Conservation (phyloP, 2,113 vertebrate species). For the Lucifuga dentata region DNA sequence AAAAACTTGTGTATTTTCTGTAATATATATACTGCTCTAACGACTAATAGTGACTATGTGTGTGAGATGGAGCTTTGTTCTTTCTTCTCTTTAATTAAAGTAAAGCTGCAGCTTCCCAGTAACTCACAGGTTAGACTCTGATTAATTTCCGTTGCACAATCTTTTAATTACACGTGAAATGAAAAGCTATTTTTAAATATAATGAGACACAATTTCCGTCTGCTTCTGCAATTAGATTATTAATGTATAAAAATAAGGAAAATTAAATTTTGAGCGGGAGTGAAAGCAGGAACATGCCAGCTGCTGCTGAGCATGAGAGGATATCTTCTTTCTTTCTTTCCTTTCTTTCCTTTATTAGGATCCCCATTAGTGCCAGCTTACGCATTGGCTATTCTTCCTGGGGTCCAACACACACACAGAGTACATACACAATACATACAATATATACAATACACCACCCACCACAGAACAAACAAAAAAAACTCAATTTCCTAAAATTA, state of each 20-base stretch:
- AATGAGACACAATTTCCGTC: not conserved
- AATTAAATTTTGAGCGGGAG: not conserved
- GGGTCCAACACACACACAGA: too few species aligned
- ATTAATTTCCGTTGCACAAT: not conserved
- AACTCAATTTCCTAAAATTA: too few species aligned
- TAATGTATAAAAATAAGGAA: not conserved
- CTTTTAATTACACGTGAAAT: conserved; percentile 15
- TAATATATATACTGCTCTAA: not conserved
- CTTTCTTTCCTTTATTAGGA: too few species aligned
- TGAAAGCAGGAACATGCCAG: not conserved
- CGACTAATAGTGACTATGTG: too few species aligned
- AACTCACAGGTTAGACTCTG: not conserved
- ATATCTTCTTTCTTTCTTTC: conserved; percentile 2
- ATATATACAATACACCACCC: too few species aligned
- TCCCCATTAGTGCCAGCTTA: too few species aligned
- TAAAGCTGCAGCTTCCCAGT: not conserved
- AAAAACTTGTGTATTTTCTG: not conserved
- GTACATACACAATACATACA: too few species aligned
- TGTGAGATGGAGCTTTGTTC: too few species aligned
- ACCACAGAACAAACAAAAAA: too few species aligned
- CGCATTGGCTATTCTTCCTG: too few species aligned
- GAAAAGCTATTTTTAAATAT: conserved; percentile 20
- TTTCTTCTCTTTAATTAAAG: not conserved
- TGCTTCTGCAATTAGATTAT: not conserved
- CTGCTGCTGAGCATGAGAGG: not conserved